These are phyloP conservation scores for Peromyscus eremicus DNA, from an alignment of 2,797 vertebrate genomes.

Conservation along the genomic window DNA sequence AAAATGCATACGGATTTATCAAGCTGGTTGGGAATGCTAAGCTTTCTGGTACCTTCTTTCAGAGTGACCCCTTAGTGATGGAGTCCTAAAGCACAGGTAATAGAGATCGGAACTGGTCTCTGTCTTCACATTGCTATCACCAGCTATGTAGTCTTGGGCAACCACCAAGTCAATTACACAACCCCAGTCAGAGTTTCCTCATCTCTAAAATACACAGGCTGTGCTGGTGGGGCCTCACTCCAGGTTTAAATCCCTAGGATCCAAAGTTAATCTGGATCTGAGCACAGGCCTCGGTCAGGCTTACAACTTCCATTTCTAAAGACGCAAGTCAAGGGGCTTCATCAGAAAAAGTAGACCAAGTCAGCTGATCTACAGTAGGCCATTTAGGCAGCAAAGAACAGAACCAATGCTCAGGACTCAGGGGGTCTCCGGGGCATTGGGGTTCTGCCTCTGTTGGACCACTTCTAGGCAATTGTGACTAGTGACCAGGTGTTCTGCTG, in stretches of 20 bases:
- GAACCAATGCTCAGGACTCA: neutral
- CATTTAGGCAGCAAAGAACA: neutral
- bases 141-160: slow-evolving; percentile 6
- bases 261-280: neutral
- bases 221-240: neutral
- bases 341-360: neutral
- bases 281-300: neutral
- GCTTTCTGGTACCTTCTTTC: neutral
- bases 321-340: neutral
- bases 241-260: neutral
- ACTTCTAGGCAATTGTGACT: neutral
- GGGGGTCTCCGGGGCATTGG: neutral
- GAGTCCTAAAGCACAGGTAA: neutral
- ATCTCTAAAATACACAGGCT: neutral
- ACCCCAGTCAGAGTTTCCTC: slow-evolving; percentile 39
- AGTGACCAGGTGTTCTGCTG: neutral
- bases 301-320: neutral
- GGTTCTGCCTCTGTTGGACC: neutral
- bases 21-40: neutral
- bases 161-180: neutral
- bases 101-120: neutral
- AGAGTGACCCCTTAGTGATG: neutral
- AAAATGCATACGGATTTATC: neutral
- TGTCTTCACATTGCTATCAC: neutral
- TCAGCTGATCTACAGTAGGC: neutral